Base-by-base conservation (phyloP, 1,140 invertebrate genomes). In the Drosophila malerkotliana region DNA sequence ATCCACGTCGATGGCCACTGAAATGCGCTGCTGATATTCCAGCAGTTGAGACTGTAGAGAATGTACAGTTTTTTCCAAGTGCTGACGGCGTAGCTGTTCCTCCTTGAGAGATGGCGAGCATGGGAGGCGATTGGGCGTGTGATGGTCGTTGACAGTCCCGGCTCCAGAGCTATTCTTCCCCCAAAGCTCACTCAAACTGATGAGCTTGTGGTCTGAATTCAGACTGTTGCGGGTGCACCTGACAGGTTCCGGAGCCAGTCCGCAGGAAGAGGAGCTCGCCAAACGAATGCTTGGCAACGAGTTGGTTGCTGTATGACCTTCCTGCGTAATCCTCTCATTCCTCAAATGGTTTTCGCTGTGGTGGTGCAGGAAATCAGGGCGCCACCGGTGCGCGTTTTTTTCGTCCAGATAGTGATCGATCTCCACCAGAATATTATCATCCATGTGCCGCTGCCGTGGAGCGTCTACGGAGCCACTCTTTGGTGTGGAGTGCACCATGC, bases 31-130 rank as follows among this genome's bases (percentile, higher is more conserved):
- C 91, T 97, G 95, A 71, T 95, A 94, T 77, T 97, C 96, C 15
- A 97, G 90, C 52, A 96, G 90, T 64, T 94, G 94, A 59, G 94
- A 94, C 87, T 97, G 96, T 1, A 97, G 87, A 39, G 95, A 93
- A 80, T 96, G 94, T 39, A 97, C 96, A 63, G 95, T 92, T 67
- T 94, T 93, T 91, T 97, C 96, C 87, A 96, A 95, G 85, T 97
- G 96, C 94, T 96, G 87, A 4, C 93, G 92, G 28, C 83, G 59
- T n/a, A 96, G 92, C 89, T 94, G 95, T 91, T 96, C 96, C 91
- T 96, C 96, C 91, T 96, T 94, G 7, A 96, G 92, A 0, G 69
- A 68, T 3, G 75, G 71, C 15, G 58, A 69, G 7, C 58, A 54
- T 3, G 57, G 54, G 5, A 32, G 7, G 12, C 53, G 34, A 14